Evolutionary conservation across 2,797 vertebrate genomes (phyloP), one percentile per base, ranked within the genome.

Genomic region (Anolis apletophallus): DNA sequence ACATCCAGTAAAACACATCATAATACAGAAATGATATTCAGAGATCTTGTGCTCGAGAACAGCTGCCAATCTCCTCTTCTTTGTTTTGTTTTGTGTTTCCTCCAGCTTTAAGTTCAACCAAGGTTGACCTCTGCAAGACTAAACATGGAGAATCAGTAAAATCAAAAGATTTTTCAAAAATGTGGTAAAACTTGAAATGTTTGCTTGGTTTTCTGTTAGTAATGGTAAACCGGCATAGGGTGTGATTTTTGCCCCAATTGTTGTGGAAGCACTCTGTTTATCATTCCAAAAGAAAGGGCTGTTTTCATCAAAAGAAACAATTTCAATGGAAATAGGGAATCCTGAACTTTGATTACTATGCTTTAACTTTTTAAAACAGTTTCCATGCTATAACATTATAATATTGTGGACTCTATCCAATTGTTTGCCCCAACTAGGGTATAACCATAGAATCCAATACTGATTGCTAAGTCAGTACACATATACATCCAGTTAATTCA

Each of bases 11-110:
- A n/a, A n/a, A n/a, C n/a, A n/a, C n/a, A n/a, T n/a, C n/a, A n/a
- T n/a, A n/a, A n/a, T n/a, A n/a, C n/a, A n/a, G n/a, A n/a, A 40
- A 40, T 40, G 40, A 40, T 40, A 40, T 40, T 40, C 40, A 40
- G 5, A 88, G 91, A 90, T 75, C 36, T 73, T 1, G 87, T 85
- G 75, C 88, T 80, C 89, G 46, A 83, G 59, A 80, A 69, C 84
- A 92, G 67, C 86, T 46, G 76, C 80, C 68, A 88, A 71, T 85
- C 87, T 87, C 55, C n/a, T 88, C 90, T 90, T 81, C 86, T 86
- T 0, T 83, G 13, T 59, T 88, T 92, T 89, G 61, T 86, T 87
- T 0, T 46, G 80, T 75, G 74, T 85, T 74, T 21, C 2, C 73
- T 84, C 40, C 29, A 16, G 78, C 36, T 21, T 85, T 69, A 80